phyloP scores from a whole-genome alignment of 1,140 invertebrate species.

The Parapsyche elsis region DNA sequence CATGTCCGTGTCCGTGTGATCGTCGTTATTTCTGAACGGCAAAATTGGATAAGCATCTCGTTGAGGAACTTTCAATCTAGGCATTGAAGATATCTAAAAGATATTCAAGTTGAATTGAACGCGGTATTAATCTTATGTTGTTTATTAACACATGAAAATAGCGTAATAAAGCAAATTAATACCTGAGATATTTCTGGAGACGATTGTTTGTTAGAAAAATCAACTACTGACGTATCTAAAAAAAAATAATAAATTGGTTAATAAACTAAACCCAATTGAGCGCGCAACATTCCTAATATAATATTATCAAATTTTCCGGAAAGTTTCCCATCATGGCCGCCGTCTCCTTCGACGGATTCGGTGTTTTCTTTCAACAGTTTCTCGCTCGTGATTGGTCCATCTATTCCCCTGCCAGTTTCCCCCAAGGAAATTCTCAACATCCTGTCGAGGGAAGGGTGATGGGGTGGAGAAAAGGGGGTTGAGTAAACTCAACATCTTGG shows the following conservation, averaged over 20 bases:
- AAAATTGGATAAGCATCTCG: conserved; percentile 19
- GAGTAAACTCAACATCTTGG: conserved; percentile 22
- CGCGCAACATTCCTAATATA: not conserved
- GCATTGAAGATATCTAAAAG: conserved; percentile 43
- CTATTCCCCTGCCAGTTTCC: conserved; percentile 18
- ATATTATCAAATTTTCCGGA: not conserved
- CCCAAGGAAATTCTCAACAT: conserved; percentile 17
- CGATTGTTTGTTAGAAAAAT: conserved; percentile 37
- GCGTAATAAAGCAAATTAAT: not conserved
- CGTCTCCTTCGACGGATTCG: not conserved
- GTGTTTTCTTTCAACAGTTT: conserved; percentile 10
- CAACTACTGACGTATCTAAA: conserved; percentile 33
- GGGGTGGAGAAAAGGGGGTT: not conserved
- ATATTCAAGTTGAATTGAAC: not conserved
- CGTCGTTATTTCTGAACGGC: conserved; percentile 30
- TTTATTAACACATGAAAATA: not conserved
- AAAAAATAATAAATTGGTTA: not conserved
- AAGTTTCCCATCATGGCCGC: conserved; percentile 37
- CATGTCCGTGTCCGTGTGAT: conserved; percentile 46
- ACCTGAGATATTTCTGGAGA: conserved; percentile 29
- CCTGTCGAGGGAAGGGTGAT: not conserved
- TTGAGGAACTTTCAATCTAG: conserved; percentile 25
- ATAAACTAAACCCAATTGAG: not conserved
- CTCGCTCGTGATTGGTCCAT: conserved; percentile 35
- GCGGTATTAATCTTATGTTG: not conserved